Evolutionary conservation across 2,888 invertebrate species (phyloP), one percentile per base, ranked within the genome.

Genomic region (Carcina quercana): DNA sequence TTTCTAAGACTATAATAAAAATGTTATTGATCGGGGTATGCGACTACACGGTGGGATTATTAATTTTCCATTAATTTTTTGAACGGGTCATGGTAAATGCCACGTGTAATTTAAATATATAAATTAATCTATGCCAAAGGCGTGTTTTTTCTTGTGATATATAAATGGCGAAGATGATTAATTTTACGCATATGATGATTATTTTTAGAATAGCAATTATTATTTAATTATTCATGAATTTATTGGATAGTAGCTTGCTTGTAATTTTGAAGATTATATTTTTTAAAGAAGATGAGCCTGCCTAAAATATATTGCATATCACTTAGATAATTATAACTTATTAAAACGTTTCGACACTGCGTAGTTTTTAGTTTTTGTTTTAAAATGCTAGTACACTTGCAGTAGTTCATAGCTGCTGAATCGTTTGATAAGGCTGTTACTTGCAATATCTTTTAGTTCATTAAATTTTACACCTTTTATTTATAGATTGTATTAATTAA

Each of bases 281-380:
- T 49, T n/a, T 45, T 53, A 38, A 41, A 46, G 28, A 50, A 56
- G 59, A 63, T 54, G 58, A 70, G 78, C 78, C 75, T 79, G 79
- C 78, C 78, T 78, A 74, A 67, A 67, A 58, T 73, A 65, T 76
- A 79, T 78, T 79, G 80, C 80, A 82, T 82, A 82, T 82, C 80
- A 82, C 63, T 71, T 76, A 75, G 71, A 60, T 53, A 64, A 56
- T 65, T 62, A 59, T 65, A 47, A 61, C 54, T 54, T 57, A 50
- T 58, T 56, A 45, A 57, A 34, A 42, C 44, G 22, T 58, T 49
- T 54, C 40, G 39, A 54, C 52, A 55, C 43, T 46, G 47, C 57
- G 35, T 38, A 36, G 38, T 35, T 52, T 46, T 44, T 48, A 47
- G 47, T 55, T 53, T 37, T 46, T 48, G 43, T 45, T 49, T 53